Base-by-base conservation (phyloP, 30 jellyfish, hydroid and myxozoan species). In the Pseudorhiza aurosa region DNA sequence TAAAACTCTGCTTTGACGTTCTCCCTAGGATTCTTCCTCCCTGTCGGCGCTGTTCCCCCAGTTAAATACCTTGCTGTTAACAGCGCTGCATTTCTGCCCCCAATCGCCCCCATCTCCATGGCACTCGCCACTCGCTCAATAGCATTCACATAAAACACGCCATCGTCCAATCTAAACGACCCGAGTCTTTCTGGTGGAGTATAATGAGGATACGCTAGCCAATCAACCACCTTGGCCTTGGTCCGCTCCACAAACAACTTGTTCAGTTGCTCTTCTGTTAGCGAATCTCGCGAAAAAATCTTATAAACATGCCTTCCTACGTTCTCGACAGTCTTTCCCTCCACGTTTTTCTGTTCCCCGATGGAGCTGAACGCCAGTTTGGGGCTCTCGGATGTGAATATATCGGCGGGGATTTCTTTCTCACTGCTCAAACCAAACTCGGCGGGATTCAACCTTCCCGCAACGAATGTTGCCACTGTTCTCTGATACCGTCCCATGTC, bases 121-220 rank as follows among this genome's bases (percentile, higher is more conserved):
- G 97, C 97, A 74, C 93, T 70, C 19, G 97, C 97, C 31, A 90
- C 96, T 33, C 96, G 36, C 58, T 90, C 97, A 56, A 90, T 83
- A 7, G 97, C 95, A 75, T 90, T 90, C 31, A 77, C 97, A 90
- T 90, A 90, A 49, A 90, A 90, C 58, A 90, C 96, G 15, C 97
- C 97, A 17, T 70, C 86, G 44, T 90, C 97, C 32, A 90, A 65
- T 42, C 12, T 53, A 44, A 90, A 90, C 19, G 97, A 67, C 21
- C 70, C 45, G 51, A 90, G 76, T 32, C 39, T 45, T 67, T 90
- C 97, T 4, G 97, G 97, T 25, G 96, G 96, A 2, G 81, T 24
- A 57, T 90, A 90, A 24, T 67, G 86, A 24, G 97, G 97, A 49
- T 90, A 90, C 21, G 97, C 97, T 6, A 76, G 75, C 97, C 97